Evolutionary conservation across 2,797 vertebrate species (phyloP), one percentile per base, ranked within the genome.

Genomic region (Carapus acus): DNA sequence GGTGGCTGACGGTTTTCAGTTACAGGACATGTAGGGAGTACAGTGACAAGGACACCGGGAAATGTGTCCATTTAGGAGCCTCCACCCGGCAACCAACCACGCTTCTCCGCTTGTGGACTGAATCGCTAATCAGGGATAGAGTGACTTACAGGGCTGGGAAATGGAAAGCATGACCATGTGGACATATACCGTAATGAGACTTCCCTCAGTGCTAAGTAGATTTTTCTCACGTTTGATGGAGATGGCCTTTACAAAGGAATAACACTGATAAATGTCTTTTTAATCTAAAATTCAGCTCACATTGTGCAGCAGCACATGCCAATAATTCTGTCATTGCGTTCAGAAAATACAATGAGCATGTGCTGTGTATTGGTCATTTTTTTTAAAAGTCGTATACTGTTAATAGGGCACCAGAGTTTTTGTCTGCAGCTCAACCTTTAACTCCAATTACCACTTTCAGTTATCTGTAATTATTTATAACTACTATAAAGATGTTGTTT

Each of bases 1-100:
- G 69, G 54, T 54, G 69, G 67, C 52, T 66, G 71, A 53, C 12
- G 50, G 74, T 71, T 74, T 79, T 73, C 62, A 70, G 73, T 84
- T 83, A 77, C 79, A 82, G 80, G 84, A 80, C 76, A 55, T 56
- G 56, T 62, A 67, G 73, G 73, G 76, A 69, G 66, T 65, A 71
- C 21, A 31, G 58, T 63, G 69, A 72, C 68, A 76, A 74, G 69
- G 77, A 52, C 71, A 34, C 66, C 62, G 49, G 58, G 54, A 61
- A 76, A 83, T 80, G 59, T 78, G 82, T 62, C 67, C 63, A 24
- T 47, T 65, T 60, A 64, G 80, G 1, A 18, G 42, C 51, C 34
- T 50, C 42, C 46, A 24, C 17, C n/a, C 43, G 22, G 49, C 39
- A 49, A 40, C 49, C 48, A 54, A 67, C 57, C 65, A 58, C 37